Conservation (phyloP, 2,113 vertebrate genomes). For the Ptyas mucosa region DNA sequence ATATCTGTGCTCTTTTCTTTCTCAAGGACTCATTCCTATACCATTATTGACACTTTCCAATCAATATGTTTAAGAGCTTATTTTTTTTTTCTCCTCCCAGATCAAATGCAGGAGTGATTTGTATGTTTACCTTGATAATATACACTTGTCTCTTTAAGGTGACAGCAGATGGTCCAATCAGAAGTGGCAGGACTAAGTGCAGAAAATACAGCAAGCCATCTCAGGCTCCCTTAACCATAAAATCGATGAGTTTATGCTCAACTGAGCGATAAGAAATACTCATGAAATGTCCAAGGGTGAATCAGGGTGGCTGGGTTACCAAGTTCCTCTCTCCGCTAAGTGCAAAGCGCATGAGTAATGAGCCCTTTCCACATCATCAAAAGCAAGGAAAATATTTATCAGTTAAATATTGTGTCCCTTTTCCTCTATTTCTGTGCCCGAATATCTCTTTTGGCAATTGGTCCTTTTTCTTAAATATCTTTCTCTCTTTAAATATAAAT, state of each 20-base stretch:
- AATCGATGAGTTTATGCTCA: constrained; percentile 92
- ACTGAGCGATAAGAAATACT: constrained; percentile 68
- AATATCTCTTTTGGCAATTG: not conserved
- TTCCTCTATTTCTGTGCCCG: not conserved
- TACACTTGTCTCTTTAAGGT: constrained; percentile 77
- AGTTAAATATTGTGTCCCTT: constrained; percentile 41
- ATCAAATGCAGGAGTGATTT: constrained; percentile 65
- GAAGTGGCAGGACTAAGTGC: constrained; percentile 79
- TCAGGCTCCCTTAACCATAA: constrained; percentile 89
- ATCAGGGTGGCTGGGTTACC: constrained; percentile 49
- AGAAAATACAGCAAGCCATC: constrained; percentile 81
- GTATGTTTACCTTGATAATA: constrained; percentile 68
- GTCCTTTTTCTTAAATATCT: not conserved
- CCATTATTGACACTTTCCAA: constrained; percentile 60
- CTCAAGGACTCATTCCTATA: constrained; percentile 45
- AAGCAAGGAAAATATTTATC: constrained; percentile 50
- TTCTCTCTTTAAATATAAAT: not conserved
- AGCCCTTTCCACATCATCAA: constrained; percentile 43
- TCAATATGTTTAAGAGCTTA: constrained; percentile 65
- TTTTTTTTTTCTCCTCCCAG: constrained; percentile 5
- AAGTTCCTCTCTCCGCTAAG: constrained; percentile 38
- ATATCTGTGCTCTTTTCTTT: constrained; percentile 46
- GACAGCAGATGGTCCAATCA: constrained; percentile 76
- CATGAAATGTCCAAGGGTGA: constrained; percentile 66
- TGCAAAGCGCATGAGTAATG: constrained; percentile 3